Evolutionary conservation across 1,140 invertebrate species (phyloP).

Genomic region (Diabrotica undecimpunctata): DNA sequence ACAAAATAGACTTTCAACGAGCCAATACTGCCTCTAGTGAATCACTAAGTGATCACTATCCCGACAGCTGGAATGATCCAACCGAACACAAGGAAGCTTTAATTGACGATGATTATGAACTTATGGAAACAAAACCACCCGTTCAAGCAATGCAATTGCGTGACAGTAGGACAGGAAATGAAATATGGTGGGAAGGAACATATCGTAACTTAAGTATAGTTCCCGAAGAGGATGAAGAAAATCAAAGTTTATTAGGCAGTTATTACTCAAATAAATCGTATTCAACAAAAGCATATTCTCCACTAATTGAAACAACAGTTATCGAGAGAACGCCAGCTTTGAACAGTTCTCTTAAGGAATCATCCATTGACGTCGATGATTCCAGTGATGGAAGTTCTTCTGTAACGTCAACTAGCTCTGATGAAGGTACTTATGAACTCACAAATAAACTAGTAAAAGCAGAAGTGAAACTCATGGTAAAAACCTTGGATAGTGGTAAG

Average conservation of each 20-base stretch:
- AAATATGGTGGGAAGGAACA: constrained; percentile 47
- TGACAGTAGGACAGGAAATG: constrained; percentile 21
- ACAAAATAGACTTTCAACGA: constrained; percentile 27
- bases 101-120: constrained; percentile 40
- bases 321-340: no score
- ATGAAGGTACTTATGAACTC: constrained; percentile 28
- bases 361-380: constrained; percentile 7
- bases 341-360: background rate
- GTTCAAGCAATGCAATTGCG: constrained; percentile 26
- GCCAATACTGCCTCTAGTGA: constrained; percentile 34
- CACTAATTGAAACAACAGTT: background rate
- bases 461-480: constrained; percentile 54
- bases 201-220: constrained; percentile 46
- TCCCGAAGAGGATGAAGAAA: constrained; percentile 46
- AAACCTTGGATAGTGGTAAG: constrained; percentile 51
- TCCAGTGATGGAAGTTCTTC: constrained; percentile 22
- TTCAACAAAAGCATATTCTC: constrained; percentile 9
- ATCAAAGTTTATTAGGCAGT: constrained; percentile 28
- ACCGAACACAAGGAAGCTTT: constrained; percentile 4
- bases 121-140: constrained; percentile 34
- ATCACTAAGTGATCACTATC: constrained; percentile 27
- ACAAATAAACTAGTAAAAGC: constrained; percentile 43
- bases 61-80: constrained; percentile 31
- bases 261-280: constrained; percentile 27
- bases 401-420: constrained; percentile 26